A percentile compares a stretch with the other conserved stretches of the same genome.
phyloP scores from a whole-genome alignment of 2,113 vertebrate genomes.

The Archilochus colubris region DNA sequence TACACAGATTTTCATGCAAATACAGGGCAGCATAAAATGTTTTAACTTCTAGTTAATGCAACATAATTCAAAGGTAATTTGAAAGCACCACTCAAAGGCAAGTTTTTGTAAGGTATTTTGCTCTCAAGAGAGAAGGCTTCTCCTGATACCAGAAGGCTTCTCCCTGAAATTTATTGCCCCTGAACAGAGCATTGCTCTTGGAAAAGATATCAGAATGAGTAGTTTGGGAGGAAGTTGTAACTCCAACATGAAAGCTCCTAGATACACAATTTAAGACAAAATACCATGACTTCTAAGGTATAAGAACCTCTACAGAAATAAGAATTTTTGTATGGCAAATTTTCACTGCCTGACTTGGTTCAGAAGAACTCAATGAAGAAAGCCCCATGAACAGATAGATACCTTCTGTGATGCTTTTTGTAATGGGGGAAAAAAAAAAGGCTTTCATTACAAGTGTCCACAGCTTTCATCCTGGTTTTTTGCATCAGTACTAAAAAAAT shows the following conservation, averaged over 20 bases:
- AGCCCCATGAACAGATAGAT: background rate
- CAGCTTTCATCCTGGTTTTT: background rate
- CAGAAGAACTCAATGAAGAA: background rate
- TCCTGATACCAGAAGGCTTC: background rate
- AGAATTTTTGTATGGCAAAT: background rate
- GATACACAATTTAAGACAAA: background rate
- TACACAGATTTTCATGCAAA: background rate
- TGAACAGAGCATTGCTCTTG: background rate
- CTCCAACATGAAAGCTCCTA: background rate
- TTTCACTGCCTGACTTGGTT: background rate
- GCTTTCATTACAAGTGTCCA: background rate
- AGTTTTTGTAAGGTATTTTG: background rate
- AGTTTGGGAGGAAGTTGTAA: background rate
- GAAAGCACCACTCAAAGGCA: background rate
- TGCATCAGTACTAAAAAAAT: background rate
- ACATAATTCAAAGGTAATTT: background rate
- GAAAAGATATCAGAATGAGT: background rate
- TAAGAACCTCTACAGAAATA: background rate
- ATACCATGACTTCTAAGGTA: background rate
- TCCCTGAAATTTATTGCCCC: background rate
- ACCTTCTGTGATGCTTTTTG: background rate
- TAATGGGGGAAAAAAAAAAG: fast-evolving
- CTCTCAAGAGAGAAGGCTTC: background rate
- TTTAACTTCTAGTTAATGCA: background rate
- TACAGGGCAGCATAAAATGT: background rate